Percentiles rank a stretch among this genome's conserved stretches.
Evolutionary conservation across 2,888 invertebrate genomes (phyloP).

Genomic region (Lordiphosa andalusiaca): DNA sequence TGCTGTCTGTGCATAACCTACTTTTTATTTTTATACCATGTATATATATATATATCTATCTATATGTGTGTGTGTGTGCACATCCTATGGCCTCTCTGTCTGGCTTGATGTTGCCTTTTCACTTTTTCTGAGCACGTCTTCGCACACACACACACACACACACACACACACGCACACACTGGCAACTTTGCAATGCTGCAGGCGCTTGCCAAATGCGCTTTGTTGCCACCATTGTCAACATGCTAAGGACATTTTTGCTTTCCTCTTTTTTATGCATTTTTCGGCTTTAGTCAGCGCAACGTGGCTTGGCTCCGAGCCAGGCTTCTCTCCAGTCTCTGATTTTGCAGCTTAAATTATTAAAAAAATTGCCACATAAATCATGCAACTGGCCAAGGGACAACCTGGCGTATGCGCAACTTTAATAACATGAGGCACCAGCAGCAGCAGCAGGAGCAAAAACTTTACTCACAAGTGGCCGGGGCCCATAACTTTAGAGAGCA

Average conservation of each 20-base stretch:
- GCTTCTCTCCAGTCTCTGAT: slow-evolving; percentile 45
- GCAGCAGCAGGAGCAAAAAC: slow-evolving; percentile 42
- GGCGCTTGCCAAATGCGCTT: slow-evolving; percentile 75
- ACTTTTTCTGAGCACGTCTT: slow-evolving; percentile 65
- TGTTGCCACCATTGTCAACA: slow-evolving; percentile 71
- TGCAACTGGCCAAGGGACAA: slow-evolving; percentile 55
- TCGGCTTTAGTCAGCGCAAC: slow-evolving; percentile 72
- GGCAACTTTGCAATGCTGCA: slow-evolving; percentile 55
- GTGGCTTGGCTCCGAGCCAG: slow-evolving; percentile 61
- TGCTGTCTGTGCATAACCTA: slow-evolving; percentile 63
- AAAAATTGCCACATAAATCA: slow-evolving; percentile 67
- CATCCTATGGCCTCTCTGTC: slow-evolving; percentile 13
- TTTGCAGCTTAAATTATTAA: slow-evolving; percentile 64
- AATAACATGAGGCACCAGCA: slow-evolving; percentile 28
- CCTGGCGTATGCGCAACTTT: slow-evolving; percentile 65
- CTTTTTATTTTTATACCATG: slow-evolving; percentile 50
- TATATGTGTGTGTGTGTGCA: slow-evolving; percentile 10
- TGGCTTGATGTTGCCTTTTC: slow-evolving; percentile 62
- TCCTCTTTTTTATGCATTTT: slow-evolving; percentile 47
- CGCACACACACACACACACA: slow-evolving; percentile 22
- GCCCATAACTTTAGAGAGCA: slow-evolving; percentile 49
- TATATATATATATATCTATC: slow-evolving; percentile 10
- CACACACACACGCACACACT: slow-evolving; percentile 18
- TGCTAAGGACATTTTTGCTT: slow-evolving; percentile 53
- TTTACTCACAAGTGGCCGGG: slow-evolving; percentile 43